Evolutionary conservation across 2,888 invertebrate species (phyloP), one percentile per base, ranked within the genome.

Genomic region (Schrankia costaestrigalis): DNA sequence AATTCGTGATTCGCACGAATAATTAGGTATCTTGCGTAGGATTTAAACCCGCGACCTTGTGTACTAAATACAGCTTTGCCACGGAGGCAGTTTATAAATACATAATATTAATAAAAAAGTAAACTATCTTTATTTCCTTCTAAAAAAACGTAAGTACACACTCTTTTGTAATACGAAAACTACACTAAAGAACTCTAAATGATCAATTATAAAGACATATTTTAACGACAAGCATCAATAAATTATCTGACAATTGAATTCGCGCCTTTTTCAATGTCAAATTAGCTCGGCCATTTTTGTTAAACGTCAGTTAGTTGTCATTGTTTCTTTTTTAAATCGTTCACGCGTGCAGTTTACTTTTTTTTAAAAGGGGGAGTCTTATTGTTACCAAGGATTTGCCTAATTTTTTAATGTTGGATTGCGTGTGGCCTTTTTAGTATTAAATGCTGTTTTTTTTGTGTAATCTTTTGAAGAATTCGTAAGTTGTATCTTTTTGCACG

Each of bases 181-280:
- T 9, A 9, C n/a, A 9, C 10, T 26, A 4, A 11, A 12, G 11
- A 10, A 19, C 3, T 18, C 18, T 11, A 56, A 45, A 41, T 31
- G 11, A 47, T 70, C 78, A 78, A 84, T 84, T 84, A 85, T 80
- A 81, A 79, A 65, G 63, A 56, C 47, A 67, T 65, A 66, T 52
- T 63, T 71, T 69, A 67, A 66, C 73, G 73, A 71, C 77, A 69
- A 80, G 83, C 80, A 80, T 79, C 82, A 56, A 86, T 85, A 85
- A 83, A 86, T 85, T 82, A 84, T 65, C 54, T 59, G 69, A 79
- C 82, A 83, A 84, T 82, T 77, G 76, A 76, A 78, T 77, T 78
- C 69, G 77, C 82, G 83, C 83, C 75, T 78, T 80, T 81, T 81
- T 77, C 69, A 78, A 80, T 79, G 82, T 84, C 85, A 84, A 82